Evolutionary conservation across 1,140 invertebrate species (phyloP).

Genomic region (Papilio machaon): DNA sequence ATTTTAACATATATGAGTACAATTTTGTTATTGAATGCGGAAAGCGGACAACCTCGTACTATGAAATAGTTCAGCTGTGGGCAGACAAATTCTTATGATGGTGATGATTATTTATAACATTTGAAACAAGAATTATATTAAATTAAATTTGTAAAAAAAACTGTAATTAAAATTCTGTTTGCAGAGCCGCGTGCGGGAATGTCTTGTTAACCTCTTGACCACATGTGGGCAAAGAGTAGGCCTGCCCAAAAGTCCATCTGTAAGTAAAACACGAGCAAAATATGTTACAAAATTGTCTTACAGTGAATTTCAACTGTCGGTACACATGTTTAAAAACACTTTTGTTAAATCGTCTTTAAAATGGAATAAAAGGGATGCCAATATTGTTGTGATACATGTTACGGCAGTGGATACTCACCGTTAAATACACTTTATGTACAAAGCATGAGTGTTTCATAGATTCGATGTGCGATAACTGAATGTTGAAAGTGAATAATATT

Average conservation of each 20-base stretch:
- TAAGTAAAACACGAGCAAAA: conserved; percentile 84
- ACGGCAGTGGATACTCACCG: not conserved
- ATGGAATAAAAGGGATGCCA: not conserved
- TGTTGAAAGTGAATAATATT: conserved; percentile 50
- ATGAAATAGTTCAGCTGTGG: too few species aligned
- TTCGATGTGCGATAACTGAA: conserved; percentile 39
- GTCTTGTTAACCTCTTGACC: conserved; percentile 96
- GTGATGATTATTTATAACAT: too few species aligned
- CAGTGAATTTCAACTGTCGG: not conserved
- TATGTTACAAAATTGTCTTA: conserved; percentile 31
- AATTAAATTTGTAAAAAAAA: too few species aligned
- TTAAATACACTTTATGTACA: conserved; percentile 41
- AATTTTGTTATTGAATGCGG: too few species aligned
- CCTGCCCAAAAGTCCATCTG: conserved; percentile 98
- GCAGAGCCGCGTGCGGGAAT: conserved; percentile 96
- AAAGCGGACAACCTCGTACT: too few species aligned
- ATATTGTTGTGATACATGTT: not conserved
- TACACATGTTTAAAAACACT: not conserved
- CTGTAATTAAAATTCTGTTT: conserved; percentile 48
- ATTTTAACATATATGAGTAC: too few species aligned
- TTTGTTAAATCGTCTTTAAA: too few species aligned
- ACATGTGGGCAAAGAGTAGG: conserved; percentile 98
- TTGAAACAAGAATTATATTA: too few species aligned
- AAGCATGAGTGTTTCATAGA: conserved; percentile 45
- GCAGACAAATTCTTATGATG: too few species aligned